Evolutionary conservation across 1,140 invertebrate genomes (phyloP), one percentile per base, ranked within the genome.

Genomic region (Tetraneura akinire): DNA sequence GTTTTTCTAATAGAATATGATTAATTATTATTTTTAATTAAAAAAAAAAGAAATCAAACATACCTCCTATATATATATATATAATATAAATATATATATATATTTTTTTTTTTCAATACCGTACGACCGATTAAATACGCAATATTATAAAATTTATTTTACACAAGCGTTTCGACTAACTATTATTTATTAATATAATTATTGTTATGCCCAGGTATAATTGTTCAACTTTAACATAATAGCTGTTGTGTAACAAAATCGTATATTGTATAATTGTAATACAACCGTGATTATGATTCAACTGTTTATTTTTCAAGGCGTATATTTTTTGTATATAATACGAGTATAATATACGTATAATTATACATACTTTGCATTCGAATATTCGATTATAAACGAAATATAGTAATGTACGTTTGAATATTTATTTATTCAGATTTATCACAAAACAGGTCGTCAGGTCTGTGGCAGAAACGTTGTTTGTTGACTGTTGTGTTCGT

Each of bases 21-120:
- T 68, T 45, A 68, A 68, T 68, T 68, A 45, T 11, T 68, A 13
- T n/a, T 45, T 68, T 68, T 68, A n/a, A 68, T 42, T 68, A 42
- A 68, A 68, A 45, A 68, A 68, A 45, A n/a, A n/a, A n/a, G n/a
- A n/a, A n/a, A n/a, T n/a, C n/a, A n/a, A n/a, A n/a, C n/a, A n/a
- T n/a, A n/a, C n/a, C n/a, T n/a, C n/a, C n/a, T n/a, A n/a, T n/a
- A n/a, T n/a, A n/a, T n/a, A n/a, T n/a, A n/a, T n/a, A n/a, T n/a
- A n/a, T n/a, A n/a, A n/a, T n/a, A n/a, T n/a, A n/a, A n/a, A n/a
- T n/a, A n/a, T n/a, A n/a, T n/a, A n/a, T n/a, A n/a, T n/a, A n/a
- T n/a, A n/a, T n/a, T n/a, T n/a, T n/a, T n/a, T n/a, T n/a, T 45
- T 45, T 45, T 18, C 64, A 11, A 47, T 47, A 47, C 45, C 45